Evolutionary conservation across 2,113 vertebrate genomes (phyloP).

Genomic region (Chionis minor): DNA sequence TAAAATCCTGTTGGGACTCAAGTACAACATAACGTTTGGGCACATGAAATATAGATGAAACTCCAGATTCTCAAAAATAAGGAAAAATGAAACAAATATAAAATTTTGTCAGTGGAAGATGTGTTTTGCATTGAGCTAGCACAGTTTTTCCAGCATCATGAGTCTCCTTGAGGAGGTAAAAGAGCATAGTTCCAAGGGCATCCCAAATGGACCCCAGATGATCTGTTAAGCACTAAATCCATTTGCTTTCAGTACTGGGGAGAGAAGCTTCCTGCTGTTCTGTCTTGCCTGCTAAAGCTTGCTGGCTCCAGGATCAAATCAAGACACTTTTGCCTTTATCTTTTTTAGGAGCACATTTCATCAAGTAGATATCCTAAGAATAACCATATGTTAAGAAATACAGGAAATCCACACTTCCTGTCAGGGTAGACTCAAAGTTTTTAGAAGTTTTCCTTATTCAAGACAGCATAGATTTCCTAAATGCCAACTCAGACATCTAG

Average conservation of each 20-base stretch:
- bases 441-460: background rate
- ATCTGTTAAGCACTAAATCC: rapidly evolving
- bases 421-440: background rate
- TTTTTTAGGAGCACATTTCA: background rate
- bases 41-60: background rate
- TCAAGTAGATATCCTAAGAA: background rate
- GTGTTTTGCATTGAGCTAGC: background rate
- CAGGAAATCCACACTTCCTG: slow-evolving; percentile 31
- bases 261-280: background rate
- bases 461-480: background rate
- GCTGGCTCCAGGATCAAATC: background rate
- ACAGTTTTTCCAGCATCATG: background rate
- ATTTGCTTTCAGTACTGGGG: background rate
- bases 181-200: background rate
- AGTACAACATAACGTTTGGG: background rate
- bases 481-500: background rate
- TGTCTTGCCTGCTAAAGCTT: background rate
- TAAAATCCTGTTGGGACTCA: background rate
- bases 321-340: background rate
- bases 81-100: background rate
- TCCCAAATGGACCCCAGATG: background rate
- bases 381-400: background rate
- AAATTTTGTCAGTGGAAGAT: background rate
- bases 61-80: background rate
- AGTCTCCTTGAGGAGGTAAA: background rate